Base-by-base conservation (phyloP, 2,797 vertebrate genomes). In the Crenichthys baileyi region DNA sequence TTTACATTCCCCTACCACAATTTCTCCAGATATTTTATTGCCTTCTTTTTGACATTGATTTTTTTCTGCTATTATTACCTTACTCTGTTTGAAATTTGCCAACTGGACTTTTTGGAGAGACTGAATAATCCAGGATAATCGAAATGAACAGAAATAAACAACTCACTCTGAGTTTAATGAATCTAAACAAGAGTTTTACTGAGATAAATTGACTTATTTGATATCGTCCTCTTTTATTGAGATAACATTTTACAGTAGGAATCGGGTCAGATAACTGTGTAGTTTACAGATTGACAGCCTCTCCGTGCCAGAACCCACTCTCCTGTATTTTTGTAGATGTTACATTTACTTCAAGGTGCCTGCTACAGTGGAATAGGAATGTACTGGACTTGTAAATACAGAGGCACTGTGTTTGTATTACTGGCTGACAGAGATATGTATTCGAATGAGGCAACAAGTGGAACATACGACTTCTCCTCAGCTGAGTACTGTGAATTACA, bases 301-400 rank as follows among this genome's bases (percentile, higher is more conserved):
- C 90, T 86, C 85, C 72, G 0, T 68, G 82, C 79, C 60, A 53
- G 5, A 58, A 73, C 79, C 80, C 80, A 0, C 12, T 29, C 78
- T 79, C 83, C 80, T 85, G 90, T 92, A 86, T 79, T 79, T 82
- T 85, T 88, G 90, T 93, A 89, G 83, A 86, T 89, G 88, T 91
- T 88, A 79, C 79, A 76, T 83, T 83, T 89, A 89, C 89, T 89
- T 61, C 84, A 92, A 88, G 78, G 92, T 92, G 92, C 94, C 92
- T 93, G 92, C 87, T 84, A 41, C 76, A 46, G 89, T 83, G 89
- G 89, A 87, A 83, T 68, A 84, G 89, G 91, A 94, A 94, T 93
- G 94, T 93, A 94, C 88, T 70, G 85, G 91, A 83, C 88, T 39
- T 94, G 93, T 94, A 94, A 92, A 94, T 93, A 94, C 73, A 79